Evolutionary conservation across 2,888 invertebrate genomes (phyloP), one percentile per base, ranked within the genome.

Genomic region (Ypsolopha scabrella): DNA sequence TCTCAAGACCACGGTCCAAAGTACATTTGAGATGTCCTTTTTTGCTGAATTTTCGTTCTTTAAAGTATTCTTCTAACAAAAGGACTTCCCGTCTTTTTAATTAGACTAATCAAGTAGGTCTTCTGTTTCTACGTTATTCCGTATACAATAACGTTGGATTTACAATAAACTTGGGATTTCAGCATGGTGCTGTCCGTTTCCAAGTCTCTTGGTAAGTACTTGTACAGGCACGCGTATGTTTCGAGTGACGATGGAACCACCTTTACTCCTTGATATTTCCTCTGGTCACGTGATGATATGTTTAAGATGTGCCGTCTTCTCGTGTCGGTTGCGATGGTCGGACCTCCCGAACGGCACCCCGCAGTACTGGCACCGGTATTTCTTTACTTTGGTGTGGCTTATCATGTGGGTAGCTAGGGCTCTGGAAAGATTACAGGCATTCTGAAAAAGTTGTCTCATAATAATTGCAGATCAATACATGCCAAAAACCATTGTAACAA

Each of bases 311-410:
- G 80, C 79, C 0, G 79, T 82, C 57, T 57, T 68, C 62, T 86
- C 76, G 63, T 86, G 86, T 0, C 82, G 64, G 57, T 72, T 72
- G 52, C 79, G 70, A 56, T 86, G 86, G 63, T 86, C 85, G 37
- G 80, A 79, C 45, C 86, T 73, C 14, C 72, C 73, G 69, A 83
- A 86, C 55, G 63, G 64, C 14, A 74, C 58, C 33, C 70, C 79
- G 63, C 86, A 87, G 67, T 77, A 86, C 55, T 70, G 69, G 57
- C 86, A 87, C 13, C 75, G 63, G 58, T 78, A 67, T 0, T 67
- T 67, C 58, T 80, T 82, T 53, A 75, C 75, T 51, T 79, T 81
- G 1, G 75, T 79, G 58, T 87, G 86, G 11, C 71, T 73, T 33
- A 76, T 52, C 75, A 80, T 76, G 59, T 87, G 86, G 1, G 60